Base-by-base conservation (phyloP, 2,888 invertebrate species). In the Asteroscopus sphinx region DNA sequence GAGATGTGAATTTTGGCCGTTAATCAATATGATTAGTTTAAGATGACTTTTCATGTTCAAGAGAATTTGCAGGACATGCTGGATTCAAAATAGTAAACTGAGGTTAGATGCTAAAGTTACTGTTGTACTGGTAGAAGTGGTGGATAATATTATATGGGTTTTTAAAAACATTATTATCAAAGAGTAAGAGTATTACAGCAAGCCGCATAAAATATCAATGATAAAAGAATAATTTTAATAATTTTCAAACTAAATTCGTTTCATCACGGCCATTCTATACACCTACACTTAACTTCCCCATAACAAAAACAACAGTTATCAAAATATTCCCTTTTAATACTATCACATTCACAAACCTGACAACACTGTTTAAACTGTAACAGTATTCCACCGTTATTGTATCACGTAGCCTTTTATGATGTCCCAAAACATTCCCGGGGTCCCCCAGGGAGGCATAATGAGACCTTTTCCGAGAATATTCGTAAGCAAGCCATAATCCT, bases 371-470 rank as follows among this genome's bases (percentile, higher is more conserved):
- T 47, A 63, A 73, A 60, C 44, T 58, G 45, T 39, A 48, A 39
- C 51, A 15, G 53, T 45, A 53, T 56, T 42, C 62, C 40, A 33
- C 45, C 54, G 40, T 72, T 65, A 72, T 73, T 62, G 66, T 66
- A 61, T 57, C 65, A 73, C 74, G 68, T 73, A 66, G 28, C 41
- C 56, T 58, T 68, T 73, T 73, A 76, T 75, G 53, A 60, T 46
- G 59, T 66, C 61, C 60, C 73, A 62, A 75, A 68, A 62, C 62
- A 68, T 68, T 66, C 15, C 9, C 28, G 36, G 57, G 26, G 52
- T 55, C 53, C 63, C 61, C 48, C 41, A 51, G 37, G 63, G 57
- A 48, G 30, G 53, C 16, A 60, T 70, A 73, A 73, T 73, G 62
- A 42, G 73, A 60, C 58, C 66, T 64, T 68, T 73, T 55, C 54